Conservation (phyloP, 2,113 vertebrate species). For the Oreocharis arfaki region DNA sequence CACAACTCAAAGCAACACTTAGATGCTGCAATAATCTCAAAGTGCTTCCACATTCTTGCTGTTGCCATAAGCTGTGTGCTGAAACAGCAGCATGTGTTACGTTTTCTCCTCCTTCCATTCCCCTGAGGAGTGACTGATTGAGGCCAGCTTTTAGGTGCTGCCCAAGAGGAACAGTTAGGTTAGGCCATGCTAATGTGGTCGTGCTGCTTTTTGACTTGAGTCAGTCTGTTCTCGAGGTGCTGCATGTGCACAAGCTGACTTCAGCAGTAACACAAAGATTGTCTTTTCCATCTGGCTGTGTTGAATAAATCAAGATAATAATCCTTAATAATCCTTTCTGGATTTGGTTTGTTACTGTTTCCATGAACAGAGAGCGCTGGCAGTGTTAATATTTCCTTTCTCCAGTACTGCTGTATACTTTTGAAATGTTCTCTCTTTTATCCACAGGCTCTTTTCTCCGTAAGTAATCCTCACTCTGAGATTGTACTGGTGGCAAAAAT, state of each 20-base stretch:
- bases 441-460: conserved; percentile 89
- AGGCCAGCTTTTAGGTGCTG: neutral
- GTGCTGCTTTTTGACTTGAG: neutral
- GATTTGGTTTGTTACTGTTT: neutral
- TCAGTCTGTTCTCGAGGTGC: neutral
- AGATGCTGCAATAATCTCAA: neutral
- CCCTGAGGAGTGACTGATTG: neutral
- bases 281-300: neutral
- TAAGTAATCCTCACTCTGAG: conserved; percentile 92
- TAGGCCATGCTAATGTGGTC: neutral
- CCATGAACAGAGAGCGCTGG: neutral
- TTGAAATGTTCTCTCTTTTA: neutral
- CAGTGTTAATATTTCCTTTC: neutral
- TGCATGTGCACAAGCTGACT: neutral
- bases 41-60: neutral
- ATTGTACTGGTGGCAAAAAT: conserved; percentile 93
- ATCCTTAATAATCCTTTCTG: neutral
- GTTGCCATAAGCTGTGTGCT: neutral
- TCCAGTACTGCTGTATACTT: neutral
- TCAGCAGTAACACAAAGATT: neutral
- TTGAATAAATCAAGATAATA: neutral
- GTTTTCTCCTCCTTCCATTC: neutral
- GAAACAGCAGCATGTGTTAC: neutral
- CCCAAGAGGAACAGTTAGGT: neutral
- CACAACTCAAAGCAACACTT: neutral